These are phyloP conservation scores for Sialia sialis DNA, from an alignment of 2,113 vertebrate species.

Conservation along the genomic window DNA sequence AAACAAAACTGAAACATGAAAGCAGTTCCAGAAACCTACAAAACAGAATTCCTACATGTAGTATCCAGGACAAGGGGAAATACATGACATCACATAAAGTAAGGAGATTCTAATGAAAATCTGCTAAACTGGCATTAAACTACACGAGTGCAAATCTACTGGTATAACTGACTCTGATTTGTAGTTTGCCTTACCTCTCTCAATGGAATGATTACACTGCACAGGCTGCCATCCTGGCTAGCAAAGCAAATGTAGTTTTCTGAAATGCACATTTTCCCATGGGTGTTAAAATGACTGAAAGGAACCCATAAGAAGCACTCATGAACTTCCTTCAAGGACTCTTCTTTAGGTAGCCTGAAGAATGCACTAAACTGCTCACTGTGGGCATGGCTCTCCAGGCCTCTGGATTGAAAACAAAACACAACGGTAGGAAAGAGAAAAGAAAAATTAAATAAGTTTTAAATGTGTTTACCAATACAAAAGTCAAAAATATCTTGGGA, in stretches of 20 bases:
- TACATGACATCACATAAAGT: background rate
- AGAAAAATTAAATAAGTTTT: background rate
- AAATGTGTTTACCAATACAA: background rate
- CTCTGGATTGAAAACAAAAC: conserved; percentile 71
- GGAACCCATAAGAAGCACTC: conserved; percentile 95
- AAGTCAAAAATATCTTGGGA: background rate
- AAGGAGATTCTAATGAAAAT: background rate
- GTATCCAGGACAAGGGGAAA: background rate
- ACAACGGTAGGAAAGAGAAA: background rate
- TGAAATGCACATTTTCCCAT: conserved; percentile 94
- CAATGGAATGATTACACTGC: conserved; percentile 88
- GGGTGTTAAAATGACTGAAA: conserved; percentile 85
- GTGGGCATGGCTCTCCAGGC: conserved; percentile 87
- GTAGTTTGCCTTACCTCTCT: conserved; percentile 81
- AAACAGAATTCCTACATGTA: background rate
- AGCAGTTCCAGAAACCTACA: background rate
- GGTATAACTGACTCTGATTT: background rate
- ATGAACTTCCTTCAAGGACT: conserved; percentile 88
- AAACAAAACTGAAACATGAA: background rate
- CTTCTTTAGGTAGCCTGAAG: conserved; percentile 90
- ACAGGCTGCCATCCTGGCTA: conserved; percentile 91
- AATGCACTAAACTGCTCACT: conserved; percentile 89
- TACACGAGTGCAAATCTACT: background rate
- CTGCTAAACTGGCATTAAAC: background rate
- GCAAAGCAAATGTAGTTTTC: conserved; percentile 95